Evolutionary conservation across 2,113 vertebrate genomes (phyloP).

Genomic region (Myanophis thanlyinensis): DNA sequence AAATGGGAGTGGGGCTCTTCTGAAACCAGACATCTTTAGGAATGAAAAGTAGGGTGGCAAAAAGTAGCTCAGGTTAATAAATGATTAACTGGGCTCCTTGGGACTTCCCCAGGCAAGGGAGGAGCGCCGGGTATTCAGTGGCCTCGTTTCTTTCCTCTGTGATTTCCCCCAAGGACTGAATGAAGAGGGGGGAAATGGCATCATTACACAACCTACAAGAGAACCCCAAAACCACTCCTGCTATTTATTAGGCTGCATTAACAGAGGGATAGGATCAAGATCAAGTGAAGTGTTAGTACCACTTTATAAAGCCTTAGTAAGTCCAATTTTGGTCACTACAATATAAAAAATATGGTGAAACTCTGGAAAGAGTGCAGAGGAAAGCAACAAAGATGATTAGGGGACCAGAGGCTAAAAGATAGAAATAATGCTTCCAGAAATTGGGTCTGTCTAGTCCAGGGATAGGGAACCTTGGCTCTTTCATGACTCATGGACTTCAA

Average conservation of each 20-base stretch:
- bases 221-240: constrained; percentile 12
- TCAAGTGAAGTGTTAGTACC: background rate
- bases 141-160: constrained; percentile 4
- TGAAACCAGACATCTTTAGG: constrained; percentile 42
- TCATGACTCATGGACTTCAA: too few relatives aligned
- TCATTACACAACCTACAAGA: constrained; percentile 23
- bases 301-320: background rate
- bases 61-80: background rate
- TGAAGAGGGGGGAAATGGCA: background rate
- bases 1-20: background rate
- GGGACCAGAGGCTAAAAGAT: background rate
- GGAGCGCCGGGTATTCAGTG: too few relatives aligned
- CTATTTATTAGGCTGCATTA: background rate
- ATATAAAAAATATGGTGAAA: too few relatives aligned
- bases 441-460: too few relatives aligned
- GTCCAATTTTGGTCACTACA: background rate
- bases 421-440: background rate
- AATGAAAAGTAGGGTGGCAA: constrained; percentile 37
- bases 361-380: background rate
- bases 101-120: background rate
- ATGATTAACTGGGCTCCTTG: background rate
- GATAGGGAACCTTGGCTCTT: too few relatives aligned
- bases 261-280: background rate
- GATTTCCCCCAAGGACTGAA: constrained; percentile 15
- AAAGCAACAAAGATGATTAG: background rate